phyloP scores from a whole-genome alignment of 1,140 invertebrate genomes.

The Aphis gossypii region DNA sequence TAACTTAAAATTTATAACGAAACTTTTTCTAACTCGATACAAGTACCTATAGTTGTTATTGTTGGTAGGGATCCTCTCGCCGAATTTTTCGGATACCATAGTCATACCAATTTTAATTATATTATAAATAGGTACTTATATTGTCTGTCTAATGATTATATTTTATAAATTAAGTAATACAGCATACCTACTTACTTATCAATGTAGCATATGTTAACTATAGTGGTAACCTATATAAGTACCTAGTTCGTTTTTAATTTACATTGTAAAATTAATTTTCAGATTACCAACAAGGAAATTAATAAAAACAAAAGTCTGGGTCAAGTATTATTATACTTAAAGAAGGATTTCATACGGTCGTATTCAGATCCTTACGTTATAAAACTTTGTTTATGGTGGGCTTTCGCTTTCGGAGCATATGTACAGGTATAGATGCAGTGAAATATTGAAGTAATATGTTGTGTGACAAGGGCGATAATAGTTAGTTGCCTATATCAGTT shows the following conservation, averaged over 20 bases:
- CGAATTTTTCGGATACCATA: not conserved
- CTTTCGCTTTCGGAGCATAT: constrained; percentile 68
- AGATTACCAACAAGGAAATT: not conserved
- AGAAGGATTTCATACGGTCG: constrained; percentile 74
- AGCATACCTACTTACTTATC: too few species aligned
- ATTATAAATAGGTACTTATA: not conserved
- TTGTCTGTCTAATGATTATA: not conserved
- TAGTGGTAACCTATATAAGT: not conserved
- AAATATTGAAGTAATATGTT: not conserved
- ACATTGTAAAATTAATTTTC: not conserved
- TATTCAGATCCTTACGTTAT: constrained; percentile 76
- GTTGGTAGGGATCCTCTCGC: not conserved
- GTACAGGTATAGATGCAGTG: not conserved
- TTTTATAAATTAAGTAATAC: not conserved
- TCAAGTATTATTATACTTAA: constrained; percentile 65
- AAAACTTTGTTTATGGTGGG: constrained; percentile 89
- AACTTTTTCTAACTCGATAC: not conserved
- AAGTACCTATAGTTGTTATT: not conserved
- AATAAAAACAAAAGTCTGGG: not conserved
- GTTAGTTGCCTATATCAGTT: not conserved
- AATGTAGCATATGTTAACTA: too few species aligned
- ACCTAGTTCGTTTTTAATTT: not conserved
- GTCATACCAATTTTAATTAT: too few species aligned
- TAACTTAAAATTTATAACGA: not conserved
- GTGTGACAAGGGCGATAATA: too few species aligned